These are phyloP conservation scores for Sabatieria punctata DNA, from an alignment of 2,888 invertebrate genomes.

Conservation along the genomic window DNA sequence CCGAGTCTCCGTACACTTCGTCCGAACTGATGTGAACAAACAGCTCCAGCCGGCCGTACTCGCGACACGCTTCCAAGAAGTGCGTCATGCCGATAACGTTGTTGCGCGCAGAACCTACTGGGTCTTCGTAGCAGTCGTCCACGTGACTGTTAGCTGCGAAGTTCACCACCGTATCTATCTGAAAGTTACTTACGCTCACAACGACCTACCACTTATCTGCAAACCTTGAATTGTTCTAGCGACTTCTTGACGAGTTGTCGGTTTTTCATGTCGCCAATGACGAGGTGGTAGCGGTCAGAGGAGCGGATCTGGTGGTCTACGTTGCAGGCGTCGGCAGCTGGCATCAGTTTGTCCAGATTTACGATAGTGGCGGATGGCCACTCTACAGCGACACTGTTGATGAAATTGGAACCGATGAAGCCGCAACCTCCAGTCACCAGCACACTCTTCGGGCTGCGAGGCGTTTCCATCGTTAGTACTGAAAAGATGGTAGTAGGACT, in stretches of 20 bases:
- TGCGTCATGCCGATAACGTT: background rate
- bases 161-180: conserved; percentile 25
- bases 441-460: conserved; percentile 11
- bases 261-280: conserved; percentile 21
- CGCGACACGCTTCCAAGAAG: background rate
- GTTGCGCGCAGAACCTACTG: conserved; percentile 23
- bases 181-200: no score
- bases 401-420: conserved; percentile 7
- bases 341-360: conserved; percentile 25
- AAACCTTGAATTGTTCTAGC: conserved; percentile 18
- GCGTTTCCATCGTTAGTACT: no score
- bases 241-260: conserved; percentile 15
- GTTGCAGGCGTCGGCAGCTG: conserved; percentile 20
- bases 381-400: background rate
- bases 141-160: conserved; percentile 30
- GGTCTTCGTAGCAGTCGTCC: conserved; percentile 28
- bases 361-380: no score
- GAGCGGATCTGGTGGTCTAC: conserved; percentile 12
- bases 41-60: background rate
- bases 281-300: conserved; percentile 21
- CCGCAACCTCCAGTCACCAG: conserved; percentile 9
- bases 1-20: conserved; percentile 33
- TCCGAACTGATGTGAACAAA: conserved; percentile 23
- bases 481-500: no score
- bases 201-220: no score